Percentiles rank a stretch among this genome's conserved stretches.
Evolutionary conservation across 2,888 invertebrate genomes (phyloP).

Genomic region (Rhopalosiphum nymphaeae): DNA sequence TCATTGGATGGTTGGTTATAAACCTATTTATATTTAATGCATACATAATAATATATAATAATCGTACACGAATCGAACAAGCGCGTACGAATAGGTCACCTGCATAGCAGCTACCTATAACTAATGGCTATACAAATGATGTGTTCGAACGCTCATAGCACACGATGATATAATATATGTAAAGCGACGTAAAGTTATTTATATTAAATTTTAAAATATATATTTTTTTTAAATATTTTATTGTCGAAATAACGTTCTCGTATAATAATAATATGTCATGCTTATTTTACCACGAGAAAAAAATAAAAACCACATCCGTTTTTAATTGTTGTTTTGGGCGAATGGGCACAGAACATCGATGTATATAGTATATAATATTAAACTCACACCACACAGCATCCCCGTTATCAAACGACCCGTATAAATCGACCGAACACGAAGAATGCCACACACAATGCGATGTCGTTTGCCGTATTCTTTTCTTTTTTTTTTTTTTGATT

Average conservation of each 20-base stretch:
- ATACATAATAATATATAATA: neutral
- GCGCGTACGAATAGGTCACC: neutral
- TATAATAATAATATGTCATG: neutral
- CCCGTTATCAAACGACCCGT: constrained; percentile 44
- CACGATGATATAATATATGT: neutral
- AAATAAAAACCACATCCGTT: neutral
- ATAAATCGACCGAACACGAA: constrained; percentile 46
- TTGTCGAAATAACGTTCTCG: neutral
- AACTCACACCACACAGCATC: neutral
- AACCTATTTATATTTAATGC: neutral
- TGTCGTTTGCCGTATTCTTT: neutral
- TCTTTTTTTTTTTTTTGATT: neutral
- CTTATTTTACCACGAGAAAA: neutral
- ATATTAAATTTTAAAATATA: neutral
- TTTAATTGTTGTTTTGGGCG: neutral
- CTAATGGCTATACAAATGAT: neutral
- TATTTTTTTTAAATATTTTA: neutral
- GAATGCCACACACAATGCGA: constrained; percentile 43
- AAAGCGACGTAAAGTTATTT: neutral
- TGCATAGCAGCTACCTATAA: neutral
- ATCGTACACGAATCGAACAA: neutral
- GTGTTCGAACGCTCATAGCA: neutral
- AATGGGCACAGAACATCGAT: neutral
- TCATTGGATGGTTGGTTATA: constrained; percentile 8
- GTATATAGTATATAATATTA: neutral